Evolutionary conservation across 2,113 vertebrate genomes (phyloP).

Genomic region (Dolichallabes microphthalmus): DNA sequence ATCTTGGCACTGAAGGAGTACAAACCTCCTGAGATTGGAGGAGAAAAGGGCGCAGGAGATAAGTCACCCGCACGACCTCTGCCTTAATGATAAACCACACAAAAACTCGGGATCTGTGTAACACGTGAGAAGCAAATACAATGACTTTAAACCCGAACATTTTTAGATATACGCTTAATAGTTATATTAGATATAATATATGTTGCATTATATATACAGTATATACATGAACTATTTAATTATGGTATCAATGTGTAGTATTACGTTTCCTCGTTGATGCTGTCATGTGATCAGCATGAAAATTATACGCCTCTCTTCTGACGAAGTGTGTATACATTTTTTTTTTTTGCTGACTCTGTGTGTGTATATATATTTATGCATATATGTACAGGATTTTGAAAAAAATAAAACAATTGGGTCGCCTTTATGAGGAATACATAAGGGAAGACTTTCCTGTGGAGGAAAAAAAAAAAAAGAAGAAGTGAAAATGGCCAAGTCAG

Average conservation of each 20-base stretch:
- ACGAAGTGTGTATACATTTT: no score
- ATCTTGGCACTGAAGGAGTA: constrained; percentile 14
- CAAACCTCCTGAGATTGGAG: constrained; percentile 15
- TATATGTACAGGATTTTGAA: no score
- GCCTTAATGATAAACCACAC: constrained; percentile 1
- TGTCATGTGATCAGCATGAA: no score
- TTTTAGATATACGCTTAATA: background rate
- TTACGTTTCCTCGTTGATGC: no score
- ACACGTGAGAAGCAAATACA: background rate
- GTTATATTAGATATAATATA: background rate
- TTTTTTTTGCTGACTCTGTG: no score
- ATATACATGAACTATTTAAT: no score
- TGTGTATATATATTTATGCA: no score
- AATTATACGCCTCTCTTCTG: no score
- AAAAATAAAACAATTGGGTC: background rate
- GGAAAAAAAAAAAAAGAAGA: no score
- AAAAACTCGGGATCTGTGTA: background rate
- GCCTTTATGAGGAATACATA: background rate
- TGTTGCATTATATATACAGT: no score
- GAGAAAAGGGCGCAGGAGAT: constrained; percentile 7
- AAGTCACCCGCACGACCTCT: background rate
- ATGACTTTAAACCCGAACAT: background rate
- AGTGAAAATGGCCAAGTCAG: background rate
- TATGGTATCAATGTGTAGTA: no score
- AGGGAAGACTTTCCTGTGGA: background rate